Evolutionary conservation across 2,888 invertebrate genomes (phyloP), one percentile per base, ranked within the genome.

Genomic region (Stictocephala bisonia): DNA sequence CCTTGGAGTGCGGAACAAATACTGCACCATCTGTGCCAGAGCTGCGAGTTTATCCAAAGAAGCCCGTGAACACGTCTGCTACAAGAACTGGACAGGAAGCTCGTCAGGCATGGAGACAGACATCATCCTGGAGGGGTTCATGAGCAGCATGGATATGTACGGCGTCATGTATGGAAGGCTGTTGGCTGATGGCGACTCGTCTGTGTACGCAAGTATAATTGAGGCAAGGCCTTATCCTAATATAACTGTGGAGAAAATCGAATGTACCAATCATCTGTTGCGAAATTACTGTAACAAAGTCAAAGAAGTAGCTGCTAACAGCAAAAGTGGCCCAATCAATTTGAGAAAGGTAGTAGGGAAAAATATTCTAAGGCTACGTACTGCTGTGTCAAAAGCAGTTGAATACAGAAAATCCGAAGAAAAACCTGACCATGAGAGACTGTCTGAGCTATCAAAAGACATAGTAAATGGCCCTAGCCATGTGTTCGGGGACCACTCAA

Each of bases 151-250:
- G 6, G 72, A 72, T 26, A 79, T 79, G 77, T 80, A 82, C 76
- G 76, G 77, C 51, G 3, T 82, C 2, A 79, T 79, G 29, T 83
- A 81, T 75, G 76, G 58, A 0, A 74, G 77, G 70, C 72, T 82
- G 44, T 76, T 83, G 11, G 82, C 81, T n/a, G 83, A 82, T 77
- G 82, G 82, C n/a, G 83, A 83, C 72, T 79, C 80, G 9, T 81
- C 79, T 11, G 82, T 82, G 0, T 81, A 79, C 51, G 74, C 77
- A 50, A 78, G 77, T 77, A 77, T 82, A 6, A 6, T 74, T 20
- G 75, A 80, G 74, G 48, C 40, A 18, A 73, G 77, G 22, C 77
- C 80, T 1, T 81, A 82, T 74, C 74, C 75, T 0, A 73, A 73
- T n/a, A 44, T 70, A n/a, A 51, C 71, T 20, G 75, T 80, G 0